Evolutionary conservation across 1,140 invertebrate genomes (phyloP).

Genomic region (Neuroterus valhalla): DNA sequence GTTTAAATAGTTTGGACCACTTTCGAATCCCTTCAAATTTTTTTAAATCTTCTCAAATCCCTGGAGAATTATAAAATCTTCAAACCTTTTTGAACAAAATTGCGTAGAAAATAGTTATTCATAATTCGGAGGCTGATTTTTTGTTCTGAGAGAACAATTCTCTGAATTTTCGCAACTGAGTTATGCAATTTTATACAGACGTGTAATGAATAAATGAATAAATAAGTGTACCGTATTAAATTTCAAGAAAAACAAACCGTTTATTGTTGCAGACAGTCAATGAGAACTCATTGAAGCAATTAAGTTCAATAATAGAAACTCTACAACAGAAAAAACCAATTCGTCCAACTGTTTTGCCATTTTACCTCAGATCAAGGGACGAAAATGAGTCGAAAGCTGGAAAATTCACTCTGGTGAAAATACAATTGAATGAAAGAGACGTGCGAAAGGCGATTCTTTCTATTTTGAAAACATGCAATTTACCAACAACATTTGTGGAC

Average conservation of each 20-base stretch:
- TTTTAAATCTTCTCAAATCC: too few relatives aligned
- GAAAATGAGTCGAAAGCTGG: slow-evolving; percentile 79
- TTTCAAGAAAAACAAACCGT: neutral
- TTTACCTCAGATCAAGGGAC: slow-evolving; percentile 82
- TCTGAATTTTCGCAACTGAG: too few relatives aligned
- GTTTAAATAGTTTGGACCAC: too few relatives aligned
- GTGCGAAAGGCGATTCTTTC: slow-evolving; percentile 84
- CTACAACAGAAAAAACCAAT: slow-evolving; percentile 80
- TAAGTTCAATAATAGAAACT: slow-evolving; percentile 89
- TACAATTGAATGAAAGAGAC: slow-evolving; percentile 81
- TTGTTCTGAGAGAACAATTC: too few relatives aligned
- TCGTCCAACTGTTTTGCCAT: slow-evolving; percentile 79
- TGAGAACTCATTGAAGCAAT: slow-evolving; percentile 91
- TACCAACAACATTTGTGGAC: slow-evolving; percentile 89
- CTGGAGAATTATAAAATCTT: too few relatives aligned
- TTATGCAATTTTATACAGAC: too few relatives aligned
- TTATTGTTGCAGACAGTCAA: slow-evolving; percentile 83
- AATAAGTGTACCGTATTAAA: too few relatives aligned
- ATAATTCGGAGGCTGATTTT: too few relatives aligned
- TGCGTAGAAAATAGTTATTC: too few relatives aligned
- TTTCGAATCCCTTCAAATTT: too few relatives aligned
- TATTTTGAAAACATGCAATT: slow-evolving; percentile 86
- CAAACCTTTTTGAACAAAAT: too few relatives aligned
- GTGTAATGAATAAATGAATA: too few relatives aligned
- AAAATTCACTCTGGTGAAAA: slow-evolving; percentile 83